These are phyloP conservation scores for Chrysolina americana DNA, from an alignment of 2,888 invertebrate genomes.

Conservation along the genomic window DNA sequence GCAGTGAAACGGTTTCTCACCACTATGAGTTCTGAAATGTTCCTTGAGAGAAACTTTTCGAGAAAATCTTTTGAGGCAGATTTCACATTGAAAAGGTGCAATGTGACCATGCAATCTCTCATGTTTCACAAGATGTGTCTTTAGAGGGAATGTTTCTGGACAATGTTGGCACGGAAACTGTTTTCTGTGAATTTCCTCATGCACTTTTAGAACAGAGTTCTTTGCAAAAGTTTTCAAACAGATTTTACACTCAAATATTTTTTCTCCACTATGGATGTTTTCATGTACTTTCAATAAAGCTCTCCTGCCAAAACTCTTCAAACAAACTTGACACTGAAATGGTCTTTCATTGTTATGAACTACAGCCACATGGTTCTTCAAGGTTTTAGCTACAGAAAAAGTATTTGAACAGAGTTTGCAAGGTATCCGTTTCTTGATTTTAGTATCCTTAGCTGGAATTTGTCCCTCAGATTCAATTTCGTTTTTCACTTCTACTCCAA, in stretches of 20 bases:
- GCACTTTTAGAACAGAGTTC: slow-evolving; percentile 77
- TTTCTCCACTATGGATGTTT: slow-evolving; percentile 73
- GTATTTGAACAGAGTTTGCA: slow-evolving; percentile 9
- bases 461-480: background rate
- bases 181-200: slow-evolving; percentile 70
- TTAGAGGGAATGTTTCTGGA: background rate
- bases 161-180: background rate
- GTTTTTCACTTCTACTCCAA: background rate
- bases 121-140: slow-evolving; percentile 6
- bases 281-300: background rate
- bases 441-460: background rate
- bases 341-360: slow-evolving; percentile 16
- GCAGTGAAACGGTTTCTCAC: background rate
- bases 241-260: slow-evolving; percentile 76
- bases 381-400: background rate
- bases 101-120: background rate
- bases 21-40: slow-evolving; percentile 1
- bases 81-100: background rate
- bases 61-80: background rate
- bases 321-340: slow-evolving; percentile 17
- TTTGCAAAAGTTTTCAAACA: slow-evolving; percentile 76
- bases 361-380: slow-evolving; percentile 4
- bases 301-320: slow-evolving; percentile 14
- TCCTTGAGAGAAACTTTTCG: slow-evolving; percentile 1
- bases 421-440: background rate